phyloP scores from a whole-genome alignment of 2,113 vertebrate genomes.

The Danionella cerebrum region DNA sequence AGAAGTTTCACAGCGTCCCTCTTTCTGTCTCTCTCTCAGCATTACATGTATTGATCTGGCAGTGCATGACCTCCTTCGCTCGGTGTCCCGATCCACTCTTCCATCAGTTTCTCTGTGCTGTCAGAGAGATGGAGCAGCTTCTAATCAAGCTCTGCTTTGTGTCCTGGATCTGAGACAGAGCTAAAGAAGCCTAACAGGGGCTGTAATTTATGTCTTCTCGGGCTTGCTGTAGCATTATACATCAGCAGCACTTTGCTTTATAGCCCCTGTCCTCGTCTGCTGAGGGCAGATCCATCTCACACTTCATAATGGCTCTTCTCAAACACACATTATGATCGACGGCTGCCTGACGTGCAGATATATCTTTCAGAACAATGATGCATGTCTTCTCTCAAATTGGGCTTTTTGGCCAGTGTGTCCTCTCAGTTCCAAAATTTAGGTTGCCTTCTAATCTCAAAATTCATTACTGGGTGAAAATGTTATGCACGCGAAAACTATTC shows the following conservation, averaged over 20 bases:
- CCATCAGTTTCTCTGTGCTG: slow-evolving; percentile 10
- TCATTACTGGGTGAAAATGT: no score
- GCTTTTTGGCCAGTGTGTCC: no score
- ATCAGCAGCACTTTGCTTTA: slow-evolving; percentile 61
- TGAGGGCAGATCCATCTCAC: slow-evolving; percentile 58
- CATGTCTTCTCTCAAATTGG: no score
- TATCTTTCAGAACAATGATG: no score
- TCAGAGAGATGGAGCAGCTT: slow-evolving; percentile 38
- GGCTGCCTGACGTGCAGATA: slow-evolving; percentile 36
- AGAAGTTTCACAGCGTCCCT: not conserved
- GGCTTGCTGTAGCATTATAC: slow-evolving; percentile 47
- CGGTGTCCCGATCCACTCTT: not conserved
- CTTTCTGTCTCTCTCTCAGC: not conserved
- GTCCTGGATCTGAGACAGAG: slow-evolving; percentile 50
- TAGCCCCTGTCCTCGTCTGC: slow-evolving; percentile 54
- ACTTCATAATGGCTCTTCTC: slow-evolving; percentile 56
- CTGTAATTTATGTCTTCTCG: slow-evolving; percentile 58
- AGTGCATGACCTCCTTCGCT: not conserved
- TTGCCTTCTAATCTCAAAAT: no score
- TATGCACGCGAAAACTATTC: no score
- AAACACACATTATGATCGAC: slow-evolving; percentile 50
- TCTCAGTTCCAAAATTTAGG: no score
- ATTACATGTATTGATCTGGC: not conserved
- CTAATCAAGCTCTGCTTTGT: slow-evolving; percentile 42
- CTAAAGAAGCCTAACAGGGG: slow-evolving; percentile 53